These are phyloP conservation scores for Centropus unirufus DNA, from an alignment of 2,113 vertebrate species.

Conservation along the genomic window DNA sequence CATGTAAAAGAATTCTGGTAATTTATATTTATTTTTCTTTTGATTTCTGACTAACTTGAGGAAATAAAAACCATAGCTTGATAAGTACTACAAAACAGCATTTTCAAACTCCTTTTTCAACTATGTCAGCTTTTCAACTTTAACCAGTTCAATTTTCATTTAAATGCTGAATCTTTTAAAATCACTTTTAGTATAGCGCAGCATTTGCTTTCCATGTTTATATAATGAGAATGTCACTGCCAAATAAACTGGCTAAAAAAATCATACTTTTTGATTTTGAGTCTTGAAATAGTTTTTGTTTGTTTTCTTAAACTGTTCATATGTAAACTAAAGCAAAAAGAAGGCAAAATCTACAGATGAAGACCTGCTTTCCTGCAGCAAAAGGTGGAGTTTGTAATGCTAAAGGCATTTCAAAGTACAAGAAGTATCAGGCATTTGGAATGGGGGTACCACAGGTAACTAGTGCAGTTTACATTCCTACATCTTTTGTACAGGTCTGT, in stretches of 20 bases:
- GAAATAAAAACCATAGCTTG: background rate
- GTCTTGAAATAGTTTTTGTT: background rate
- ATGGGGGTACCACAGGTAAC: background rate
- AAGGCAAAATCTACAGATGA: background rate
- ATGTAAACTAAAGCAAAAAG: background rate
- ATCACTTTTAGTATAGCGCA: background rate
- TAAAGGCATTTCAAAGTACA: background rate
- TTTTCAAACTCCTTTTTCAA: background rate
- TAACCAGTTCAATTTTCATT: slow-evolving; percentile 27
- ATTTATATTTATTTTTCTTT: background rate
- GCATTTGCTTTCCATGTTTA: slow-evolving; percentile 37
- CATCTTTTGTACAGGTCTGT: background rate
- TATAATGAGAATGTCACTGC: background rate
- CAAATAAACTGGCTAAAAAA: background rate
- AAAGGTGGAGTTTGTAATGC: background rate
- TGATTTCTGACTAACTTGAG: background rate
- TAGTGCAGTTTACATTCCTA: background rate
- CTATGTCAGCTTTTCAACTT: background rate
- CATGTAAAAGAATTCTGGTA: background rate
- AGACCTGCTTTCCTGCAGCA: background rate
- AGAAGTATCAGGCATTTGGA: background rate
- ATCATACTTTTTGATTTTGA: background rate
- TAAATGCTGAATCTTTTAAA: background rate
- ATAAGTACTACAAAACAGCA: background rate
- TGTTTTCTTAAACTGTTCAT: slow-evolving; percentile 5